Conservation (phyloP, 2,797 vertebrate species). For the Xerus rutilus region DNA sequence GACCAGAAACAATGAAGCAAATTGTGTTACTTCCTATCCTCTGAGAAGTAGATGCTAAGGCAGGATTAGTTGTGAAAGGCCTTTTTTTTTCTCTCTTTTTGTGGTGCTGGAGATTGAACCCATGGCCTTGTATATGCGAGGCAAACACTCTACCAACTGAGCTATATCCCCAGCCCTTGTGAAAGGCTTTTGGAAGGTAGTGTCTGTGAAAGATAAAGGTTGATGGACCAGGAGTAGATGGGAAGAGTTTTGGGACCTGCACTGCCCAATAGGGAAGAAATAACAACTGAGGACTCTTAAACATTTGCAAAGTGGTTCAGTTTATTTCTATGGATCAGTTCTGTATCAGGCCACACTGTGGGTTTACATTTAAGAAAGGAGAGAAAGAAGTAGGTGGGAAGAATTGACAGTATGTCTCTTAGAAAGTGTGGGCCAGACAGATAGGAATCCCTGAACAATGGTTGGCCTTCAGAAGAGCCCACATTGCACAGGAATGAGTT, state of each 20-base stretch:
- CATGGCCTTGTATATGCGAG: too few relatives aligned
- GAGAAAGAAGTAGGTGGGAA: neutral
- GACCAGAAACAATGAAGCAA: neutral
- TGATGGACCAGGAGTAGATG: neutral
- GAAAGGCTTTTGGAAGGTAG: neutral
- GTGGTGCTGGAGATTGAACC: too few relatives aligned
- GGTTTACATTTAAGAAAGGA: neutral
- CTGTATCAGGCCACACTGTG: neutral
- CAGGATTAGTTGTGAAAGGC: neutral
- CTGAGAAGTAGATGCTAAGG: neutral
- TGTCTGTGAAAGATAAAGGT: neutral
- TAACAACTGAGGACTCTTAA: neutral
- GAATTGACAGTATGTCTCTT: too few relatives aligned
- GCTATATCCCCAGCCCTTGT: too few relatives aligned
- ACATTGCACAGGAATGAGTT: rapidly evolving
- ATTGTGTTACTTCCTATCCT: neutral
- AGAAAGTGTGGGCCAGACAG: neutral
- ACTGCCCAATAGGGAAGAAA: too few relatives aligned
- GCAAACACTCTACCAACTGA: too few relatives aligned
- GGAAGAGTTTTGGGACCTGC: neutral
- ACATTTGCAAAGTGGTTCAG: neutral
- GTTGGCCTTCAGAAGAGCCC: neutral
- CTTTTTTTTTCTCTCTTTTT: neutral
- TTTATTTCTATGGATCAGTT: neutral
- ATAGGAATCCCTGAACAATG: neutral